A percentile compares a stretch with the other conserved stretches of the same genome.
Evolutionary conservation across 2,113 vertebrate species (phyloP).

Genomic region (Plotosus lineatus): DNA sequence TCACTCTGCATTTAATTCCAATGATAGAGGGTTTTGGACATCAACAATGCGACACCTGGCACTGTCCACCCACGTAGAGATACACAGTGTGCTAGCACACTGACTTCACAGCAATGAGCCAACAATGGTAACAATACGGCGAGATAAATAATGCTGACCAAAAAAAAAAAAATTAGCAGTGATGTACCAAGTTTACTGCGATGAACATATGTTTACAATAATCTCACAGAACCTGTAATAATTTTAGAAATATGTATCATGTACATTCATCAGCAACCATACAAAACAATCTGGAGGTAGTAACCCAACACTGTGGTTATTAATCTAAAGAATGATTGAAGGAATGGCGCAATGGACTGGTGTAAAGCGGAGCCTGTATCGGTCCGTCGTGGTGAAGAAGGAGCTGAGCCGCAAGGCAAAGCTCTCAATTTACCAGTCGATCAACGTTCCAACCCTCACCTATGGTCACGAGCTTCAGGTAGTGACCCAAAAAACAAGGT

Average conservation of each 20-base stretch:
- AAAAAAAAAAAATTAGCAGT: background rate
- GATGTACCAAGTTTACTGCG: background rate
- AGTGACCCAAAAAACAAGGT: no score
- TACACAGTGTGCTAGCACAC: constrained; percentile 14
- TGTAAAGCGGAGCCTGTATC: no score
- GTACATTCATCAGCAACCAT: constrained; percentile 8
- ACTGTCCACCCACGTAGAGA: constrained; percentile 34
- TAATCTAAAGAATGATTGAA: background rate
- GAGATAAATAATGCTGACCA: background rate
- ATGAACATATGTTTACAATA: constrained; percentile 2
- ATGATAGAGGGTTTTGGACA: constrained; percentile 35
- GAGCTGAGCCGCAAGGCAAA: background rate
- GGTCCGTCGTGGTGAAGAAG: no score
- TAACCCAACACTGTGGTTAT: background rate
- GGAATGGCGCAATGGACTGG: no score
- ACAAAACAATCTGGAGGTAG: background rate
- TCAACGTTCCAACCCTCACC: no score
- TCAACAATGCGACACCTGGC: constrained; percentile 18
- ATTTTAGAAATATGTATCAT: background rate
- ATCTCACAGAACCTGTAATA: background rate
- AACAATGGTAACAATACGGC: background rate
- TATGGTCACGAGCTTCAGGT: no score
- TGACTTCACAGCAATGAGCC: constrained; percentile 17
- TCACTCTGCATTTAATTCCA: constrained; percentile 6
- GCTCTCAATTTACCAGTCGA: no score